Conservation (phyloP, 35 echinoderm and acorn worm genomes). For the Acanthaster planci region DNA sequence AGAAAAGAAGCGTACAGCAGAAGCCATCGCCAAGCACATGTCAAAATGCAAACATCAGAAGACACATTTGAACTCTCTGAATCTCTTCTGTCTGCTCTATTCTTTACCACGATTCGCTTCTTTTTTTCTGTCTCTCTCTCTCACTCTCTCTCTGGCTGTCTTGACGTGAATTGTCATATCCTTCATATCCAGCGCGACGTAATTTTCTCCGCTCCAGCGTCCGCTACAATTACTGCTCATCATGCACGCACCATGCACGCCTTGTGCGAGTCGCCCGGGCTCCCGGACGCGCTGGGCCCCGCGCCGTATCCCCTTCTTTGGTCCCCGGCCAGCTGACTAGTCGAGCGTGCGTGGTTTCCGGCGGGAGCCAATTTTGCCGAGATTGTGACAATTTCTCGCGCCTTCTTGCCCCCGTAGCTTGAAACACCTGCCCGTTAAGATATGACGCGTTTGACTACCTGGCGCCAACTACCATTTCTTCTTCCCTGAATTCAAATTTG, state of each 20-base stretch:
- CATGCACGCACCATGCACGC: slow-evolving; percentile 21
- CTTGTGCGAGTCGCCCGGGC: background rate
- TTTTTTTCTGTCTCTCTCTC: too few relatives aligned
- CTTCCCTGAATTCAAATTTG: background rate
- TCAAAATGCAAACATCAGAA: slow-evolving; percentile 28
- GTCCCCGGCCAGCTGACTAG: background rate
- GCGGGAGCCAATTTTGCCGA: slow-evolving; percentile 17
- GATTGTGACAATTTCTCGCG: slow-evolving; percentile 28
- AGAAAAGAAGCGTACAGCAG: background rate
- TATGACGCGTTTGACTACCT: background rate
- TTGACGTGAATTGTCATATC: slow-evolving; percentile 21
- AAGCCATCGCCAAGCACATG: background rate
- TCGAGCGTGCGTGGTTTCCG: background rate
- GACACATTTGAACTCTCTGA: background rate
- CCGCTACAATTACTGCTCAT: slow-evolving; percentile 20
- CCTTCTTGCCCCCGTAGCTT: slow-evolving; percentile 10
- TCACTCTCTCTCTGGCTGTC: background rate
- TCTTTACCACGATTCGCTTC: too few relatives aligned
- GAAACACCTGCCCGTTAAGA: background rate
- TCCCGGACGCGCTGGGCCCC: too few relatives aligned
- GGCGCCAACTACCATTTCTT: slow-evolving; percentile 6
- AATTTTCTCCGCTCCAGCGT: slow-evolving; percentile 1
- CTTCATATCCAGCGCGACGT: background rate
- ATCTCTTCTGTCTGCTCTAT: background rate
- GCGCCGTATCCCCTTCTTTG: too few relatives aligned